phyloP scores from a whole-genome alignment of 2,888 invertebrate genomes.

The Ceratothoa steindachneri region DNA sequence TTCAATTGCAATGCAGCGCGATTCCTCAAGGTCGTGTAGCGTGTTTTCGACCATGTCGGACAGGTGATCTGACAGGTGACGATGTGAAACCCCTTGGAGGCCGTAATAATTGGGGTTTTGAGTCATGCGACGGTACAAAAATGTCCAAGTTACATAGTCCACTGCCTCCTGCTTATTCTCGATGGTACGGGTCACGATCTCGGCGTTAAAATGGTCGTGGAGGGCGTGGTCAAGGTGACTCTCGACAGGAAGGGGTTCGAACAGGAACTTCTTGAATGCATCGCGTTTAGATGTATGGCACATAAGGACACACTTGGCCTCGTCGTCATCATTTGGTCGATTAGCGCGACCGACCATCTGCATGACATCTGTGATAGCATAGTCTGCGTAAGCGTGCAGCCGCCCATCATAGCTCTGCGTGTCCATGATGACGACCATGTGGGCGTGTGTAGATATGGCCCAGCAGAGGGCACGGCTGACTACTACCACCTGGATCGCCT shows the following conservation, averaged over 20 bases:
- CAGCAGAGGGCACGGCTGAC: slow-evolving; percentile 88
- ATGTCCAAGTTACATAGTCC: slow-evolving; percentile 99
- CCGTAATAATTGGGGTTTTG: slow-evolving; percentile 99
- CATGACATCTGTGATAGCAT: slow-evolving; percentile 91
- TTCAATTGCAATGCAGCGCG: slow-evolving; percentile 94
- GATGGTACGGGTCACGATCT: slow-evolving; percentile 98
- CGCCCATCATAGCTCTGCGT: slow-evolving; percentile 87
- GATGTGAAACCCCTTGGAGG: slow-evolving; percentile 82
- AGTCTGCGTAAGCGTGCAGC: slow-evolving; percentile 83
- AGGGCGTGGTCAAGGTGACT: slow-evolving; percentile 95
- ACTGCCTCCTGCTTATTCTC: slow-evolving; percentile 99
- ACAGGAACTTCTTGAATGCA: slow-evolving; percentile 93
- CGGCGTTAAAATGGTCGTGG: slow-evolving; percentile 99
- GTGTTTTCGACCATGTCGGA: slow-evolving; percentile 97
- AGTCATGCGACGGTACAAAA: slow-evolving; percentile 90
- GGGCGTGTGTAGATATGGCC: slow-evolving; percentile 82
- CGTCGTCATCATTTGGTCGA: slow-evolving; percentile 83
- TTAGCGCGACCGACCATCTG: slow-evolving; percentile 98
- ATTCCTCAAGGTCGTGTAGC: slow-evolving; percentile 86
- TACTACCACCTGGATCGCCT: slow-evolving; percentile 83
- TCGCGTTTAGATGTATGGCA: slow-evolving; percentile 97
- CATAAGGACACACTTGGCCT: slow-evolving; percentile 90
- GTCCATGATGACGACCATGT: slow-evolving; percentile 95
- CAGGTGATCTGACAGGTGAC: slow-evolving; percentile 95
- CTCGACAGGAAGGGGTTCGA: slow-evolving; percentile 54